A percentile compares a stretch with the other conserved stretches of the same genome.
Evolutionary conservation across 1,140 invertebrate species (phyloP).

Genomic region (Heliconius hermathena): DNA sequence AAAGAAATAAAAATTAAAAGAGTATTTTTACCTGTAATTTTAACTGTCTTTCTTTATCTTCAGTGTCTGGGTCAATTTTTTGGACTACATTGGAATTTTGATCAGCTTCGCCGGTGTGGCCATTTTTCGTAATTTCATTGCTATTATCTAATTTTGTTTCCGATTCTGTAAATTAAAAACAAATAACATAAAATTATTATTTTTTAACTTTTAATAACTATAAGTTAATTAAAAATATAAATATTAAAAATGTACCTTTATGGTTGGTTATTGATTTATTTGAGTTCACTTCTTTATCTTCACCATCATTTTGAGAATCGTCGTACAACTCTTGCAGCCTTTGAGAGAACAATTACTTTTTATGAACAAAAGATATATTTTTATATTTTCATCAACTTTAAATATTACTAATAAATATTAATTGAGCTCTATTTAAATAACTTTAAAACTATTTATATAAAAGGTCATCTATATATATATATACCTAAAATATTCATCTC

Average conservation of each 20-base stretch:
- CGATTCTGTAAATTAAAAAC: conserved; percentile 36
- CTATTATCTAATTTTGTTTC: conserved; percentile 48
- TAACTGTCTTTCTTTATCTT: conserved; percentile 65
- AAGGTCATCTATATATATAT: neutral
- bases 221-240: neutral
- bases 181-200: neutral
- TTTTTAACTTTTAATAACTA: neutral
- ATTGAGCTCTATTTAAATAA: no score
- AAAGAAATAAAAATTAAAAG: no score
- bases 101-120: conserved; percentile 59
- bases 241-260: conserved; percentile 48
- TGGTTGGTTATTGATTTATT: conserved; percentile 57
- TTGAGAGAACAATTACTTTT: conserved; percentile 16
- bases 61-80: conserved; percentile 54
- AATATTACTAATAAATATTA: no score
- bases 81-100: conserved; percentile 70
- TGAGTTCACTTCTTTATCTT: conserved; percentile 68
- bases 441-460: conserved; percentile 63
- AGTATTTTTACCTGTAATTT: conserved; percentile 56
- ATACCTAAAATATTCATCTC: conserved; percentile 79
- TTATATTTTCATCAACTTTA: no score
- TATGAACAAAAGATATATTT: neutral
- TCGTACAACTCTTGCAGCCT: conserved; percentile 72
- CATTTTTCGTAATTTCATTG: conserved; percentile 64
- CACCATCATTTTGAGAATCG: conserved; percentile 60